Evolutionary conservation across 2,888 invertebrate species (phyloP).

Genomic region (Laothoe populi): DNA sequence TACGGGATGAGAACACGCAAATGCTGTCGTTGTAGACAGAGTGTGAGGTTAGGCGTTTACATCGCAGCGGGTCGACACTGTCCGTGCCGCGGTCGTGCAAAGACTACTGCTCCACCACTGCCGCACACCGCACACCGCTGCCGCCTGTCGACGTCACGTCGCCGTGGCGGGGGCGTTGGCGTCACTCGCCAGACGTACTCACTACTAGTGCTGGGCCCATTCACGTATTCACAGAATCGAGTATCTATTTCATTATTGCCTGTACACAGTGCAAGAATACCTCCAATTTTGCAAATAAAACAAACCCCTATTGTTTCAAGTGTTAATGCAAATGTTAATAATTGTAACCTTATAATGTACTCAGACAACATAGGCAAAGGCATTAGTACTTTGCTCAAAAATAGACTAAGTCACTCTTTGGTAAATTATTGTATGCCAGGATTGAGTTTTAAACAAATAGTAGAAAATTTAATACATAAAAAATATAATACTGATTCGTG

Average conservation of each 20-base stretch:
- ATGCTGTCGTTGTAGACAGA: slow-evolving; percentile 81
- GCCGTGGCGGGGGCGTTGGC: slow-evolving; percentile 65
- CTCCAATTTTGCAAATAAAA: no score
- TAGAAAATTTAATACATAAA: no score
- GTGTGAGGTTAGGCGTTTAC: slow-evolving; percentile 77
- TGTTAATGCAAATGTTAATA: no score
- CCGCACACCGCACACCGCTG: slow-evolving; percentile 40
- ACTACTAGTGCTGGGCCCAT: slow-evolving; percentile 35
- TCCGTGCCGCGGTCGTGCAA: slow-evolving; percentile 80
- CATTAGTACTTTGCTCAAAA: no score
- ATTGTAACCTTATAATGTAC: no score
- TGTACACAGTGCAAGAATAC: no score
- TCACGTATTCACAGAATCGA: slow-evolving; percentile 20
- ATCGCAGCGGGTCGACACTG: slow-evolving; percentile 82
- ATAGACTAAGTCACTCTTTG: no score
- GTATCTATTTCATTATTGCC: background rate
- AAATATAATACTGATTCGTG: no score
- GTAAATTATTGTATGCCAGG: no score
- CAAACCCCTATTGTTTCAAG: no score
- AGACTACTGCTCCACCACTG: slow-evolving; percentile 64
- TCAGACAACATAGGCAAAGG: background rate
- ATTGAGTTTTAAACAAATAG: no score
- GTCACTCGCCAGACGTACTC: slow-evolving; percentile 63
- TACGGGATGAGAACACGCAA: slow-evolving; percentile 64
- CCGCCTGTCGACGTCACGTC: slow-evolving; percentile 46